These are phyloP conservation scores for Larimichthys polyactis DNA, from an alignment of 2,113 vertebrate genomes.

Conservation along the genomic window DNA sequence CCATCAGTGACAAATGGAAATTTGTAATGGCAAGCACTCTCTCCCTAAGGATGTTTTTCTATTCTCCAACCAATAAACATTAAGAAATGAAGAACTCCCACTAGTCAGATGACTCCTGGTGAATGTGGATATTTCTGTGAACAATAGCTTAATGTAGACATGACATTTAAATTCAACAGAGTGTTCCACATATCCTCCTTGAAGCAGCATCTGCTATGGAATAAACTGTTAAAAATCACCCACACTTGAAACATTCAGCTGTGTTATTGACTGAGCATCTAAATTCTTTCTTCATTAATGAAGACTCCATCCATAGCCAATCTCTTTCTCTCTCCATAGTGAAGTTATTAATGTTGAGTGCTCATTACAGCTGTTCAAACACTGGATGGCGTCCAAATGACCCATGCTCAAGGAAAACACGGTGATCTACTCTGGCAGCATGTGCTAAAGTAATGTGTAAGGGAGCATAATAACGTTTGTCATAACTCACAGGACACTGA, in stretches of 20 bases:
- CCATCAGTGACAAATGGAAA: conserved; percentile 68
- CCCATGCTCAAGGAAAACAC: conserved; percentile 89
- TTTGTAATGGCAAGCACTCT: conserved; percentile 46
- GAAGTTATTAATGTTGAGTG: conserved; percentile 83
- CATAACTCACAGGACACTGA: conserved; percentile 81
- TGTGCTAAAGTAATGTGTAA: conserved; percentile 88
- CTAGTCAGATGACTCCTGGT: conserved; percentile 30
- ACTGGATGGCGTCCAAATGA: conserved; percentile 88
- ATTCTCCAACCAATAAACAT: conserved; percentile 59
- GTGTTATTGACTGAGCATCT: conserved; percentile 18
- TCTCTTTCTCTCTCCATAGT: conserved; percentile 45
- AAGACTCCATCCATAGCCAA: conserved; percentile 42
- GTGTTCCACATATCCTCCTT: not conserved
- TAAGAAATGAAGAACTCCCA: conserved; percentile 52
- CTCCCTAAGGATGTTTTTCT: conserved; percentile 64
- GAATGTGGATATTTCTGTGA: conserved; percentile 47
- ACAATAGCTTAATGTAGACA: conserved; percentile 35
- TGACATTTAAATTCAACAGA: conserved; percentile 1
- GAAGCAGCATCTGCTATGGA: conserved; percentile 17
- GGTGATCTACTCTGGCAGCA: conserved; percentile 83
- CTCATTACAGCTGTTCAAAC: conserved; percentile 90
- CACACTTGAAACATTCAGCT: conserved; percentile 20
- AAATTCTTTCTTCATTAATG: conserved; percentile 49
- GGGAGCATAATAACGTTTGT: conserved; percentile 83
- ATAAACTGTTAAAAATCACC: conserved; percentile 25